Evolutionary conservation across 2,888 invertebrate genomes (phyloP).

Genomic region (Lysandra bellargus): DNA sequence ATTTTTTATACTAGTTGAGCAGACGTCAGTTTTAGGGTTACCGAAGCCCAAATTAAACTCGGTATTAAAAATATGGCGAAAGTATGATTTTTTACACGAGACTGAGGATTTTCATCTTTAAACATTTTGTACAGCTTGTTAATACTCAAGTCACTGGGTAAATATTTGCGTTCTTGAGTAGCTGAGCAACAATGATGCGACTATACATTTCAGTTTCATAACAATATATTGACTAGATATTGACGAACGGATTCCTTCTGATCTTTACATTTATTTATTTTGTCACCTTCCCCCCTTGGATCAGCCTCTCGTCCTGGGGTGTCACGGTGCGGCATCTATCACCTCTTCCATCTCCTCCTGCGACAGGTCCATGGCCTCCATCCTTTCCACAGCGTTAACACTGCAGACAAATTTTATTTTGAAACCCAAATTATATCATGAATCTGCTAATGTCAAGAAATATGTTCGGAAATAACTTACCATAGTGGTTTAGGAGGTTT

Average conservation of each 20-base stretch:
- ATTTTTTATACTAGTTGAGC: slow-evolving; percentile 33
- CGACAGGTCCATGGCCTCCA: background rate
- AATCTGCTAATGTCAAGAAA: too few species aligned
- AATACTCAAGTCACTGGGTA: slow-evolving; percentile 42
- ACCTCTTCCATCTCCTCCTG: too few species aligned
- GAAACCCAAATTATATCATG: too few species aligned
- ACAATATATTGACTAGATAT: background rate
- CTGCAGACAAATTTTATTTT: too few species aligned
- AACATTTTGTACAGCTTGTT: slow-evolving; percentile 43
- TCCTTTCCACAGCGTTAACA: too few species aligned
- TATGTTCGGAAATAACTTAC: too few species aligned
- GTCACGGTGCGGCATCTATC: too few species aligned
- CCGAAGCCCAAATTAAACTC: slow-evolving; percentile 40
- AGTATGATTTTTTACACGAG: slow-evolving; percentile 37
- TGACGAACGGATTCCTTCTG: slow-evolving; percentile 30
- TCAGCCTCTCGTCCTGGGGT: too few species aligned
- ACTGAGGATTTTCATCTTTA: slow-evolving; percentile 39
- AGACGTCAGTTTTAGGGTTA: slow-evolving; percentile 31
- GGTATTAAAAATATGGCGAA: slow-evolving; percentile 38
- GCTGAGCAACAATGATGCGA: slow-evolving; percentile 30
- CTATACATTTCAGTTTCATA: slow-evolving; percentile 29
- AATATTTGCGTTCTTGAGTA: slow-evolving; percentile 42
- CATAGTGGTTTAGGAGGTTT: too few species aligned
- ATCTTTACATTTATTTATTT: slow-evolving; percentile 29
- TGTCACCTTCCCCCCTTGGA: background rate